These are phyloP conservation scores for Bambusicola thoracicus DNA, from an alignment of 2,113 vertebrate species.

Conservation along the genomic window DNA sequence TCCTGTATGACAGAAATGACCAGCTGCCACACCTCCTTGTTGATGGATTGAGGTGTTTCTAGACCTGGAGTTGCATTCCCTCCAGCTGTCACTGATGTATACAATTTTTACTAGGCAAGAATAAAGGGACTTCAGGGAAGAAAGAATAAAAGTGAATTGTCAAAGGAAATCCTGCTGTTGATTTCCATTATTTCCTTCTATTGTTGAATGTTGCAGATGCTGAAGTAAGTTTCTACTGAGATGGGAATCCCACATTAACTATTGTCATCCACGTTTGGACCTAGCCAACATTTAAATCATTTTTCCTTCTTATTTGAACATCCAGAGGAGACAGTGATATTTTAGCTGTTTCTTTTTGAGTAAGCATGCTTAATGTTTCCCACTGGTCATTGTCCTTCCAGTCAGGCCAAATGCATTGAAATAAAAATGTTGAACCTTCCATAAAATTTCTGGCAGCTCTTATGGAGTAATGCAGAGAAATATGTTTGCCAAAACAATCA, in stretches of 20 bases:
- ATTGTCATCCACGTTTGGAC: slow-evolving; percentile 26
- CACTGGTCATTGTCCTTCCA: neutral
- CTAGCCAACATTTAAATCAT: slow-evolving; percentile 18
- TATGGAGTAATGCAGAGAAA: neutral
- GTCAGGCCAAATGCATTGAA: neutral
- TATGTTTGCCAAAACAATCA: neutral
- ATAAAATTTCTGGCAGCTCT: neutral
- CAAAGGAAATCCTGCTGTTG: slow-evolving; percentile 64
- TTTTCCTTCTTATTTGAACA: neutral
- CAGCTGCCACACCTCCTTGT: slow-evolving; percentile 1
- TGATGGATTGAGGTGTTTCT: slow-evolving; percentile 49
- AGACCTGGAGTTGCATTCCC: slow-evolving; percentile 13
- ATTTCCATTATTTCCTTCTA: slow-evolving; percentile 56
- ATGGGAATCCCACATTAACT: slow-evolving; percentile 19
- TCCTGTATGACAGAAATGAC: neutral
- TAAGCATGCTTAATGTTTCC: neutral
- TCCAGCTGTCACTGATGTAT: neutral
- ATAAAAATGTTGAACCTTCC: slow-evolving; percentile 13
- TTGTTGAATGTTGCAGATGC: slow-evolving; percentile 47
- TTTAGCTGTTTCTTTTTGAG: slow-evolving; percentile 37
- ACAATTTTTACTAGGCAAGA: slow-evolving; percentile 61
- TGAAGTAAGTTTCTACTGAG: slow-evolving; percentile 26
- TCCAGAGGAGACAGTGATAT: neutral
- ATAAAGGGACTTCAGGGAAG: slow-evolving; percentile 54
- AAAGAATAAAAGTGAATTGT: slow-evolving; percentile 65